Evolutionary conservation across 30 jellyfish, hydroid and myxozoan genomes (phyloP), one percentile per base, ranked within the genome.

Genomic region (Rhopilema esculentum): DNA sequence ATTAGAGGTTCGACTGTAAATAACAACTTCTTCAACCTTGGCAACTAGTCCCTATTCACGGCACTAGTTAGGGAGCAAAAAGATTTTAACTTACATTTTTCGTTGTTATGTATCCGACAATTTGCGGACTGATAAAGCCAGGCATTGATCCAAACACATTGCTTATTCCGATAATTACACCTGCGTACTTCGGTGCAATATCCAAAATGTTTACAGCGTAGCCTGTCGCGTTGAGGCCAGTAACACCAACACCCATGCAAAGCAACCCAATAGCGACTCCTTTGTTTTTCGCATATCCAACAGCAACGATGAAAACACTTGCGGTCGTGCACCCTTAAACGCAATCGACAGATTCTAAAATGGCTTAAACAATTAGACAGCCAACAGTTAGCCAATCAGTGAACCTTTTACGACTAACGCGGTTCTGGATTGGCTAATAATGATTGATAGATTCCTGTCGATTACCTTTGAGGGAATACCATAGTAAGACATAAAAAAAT

Each of bases 141-240:
- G 99, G 99, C 98, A 96, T 96, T 8, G 99, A 96, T 25, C 99
- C 99, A 80, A 96, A 96, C 57, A 96, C 99, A 52, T 96, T 96
- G 80, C 99, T 91, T 75, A 96, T 84, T 30, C 99, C 99, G 68
- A 96, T 96, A 31, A 96, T 96, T 51, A 93, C 92, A 63, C 99
- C 99, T 33, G 99, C 99, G 76, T 80, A 96, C 64, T 89, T 83
- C 25, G 99, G 99, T 30, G 99, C 99, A 53, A 96, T 96, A 75
- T 96, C 99, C 80, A 96, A 86, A 22, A 96, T 96, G 88, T 96
- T 96, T 32, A 96, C 99, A 4, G 99, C 99, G 72, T 96, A 96
- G 32, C 99, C 99, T n/a, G 99, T 96, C 4, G 99, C 99, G 77
- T 96, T 96, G 68, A 96, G 91, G 28, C 99, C 99, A 40, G 99